phyloP scores from a whole-genome alignment of 30 jellyfish, hydroid and myxozoan species.

The Haliclystus octoradiatus region DNA sequence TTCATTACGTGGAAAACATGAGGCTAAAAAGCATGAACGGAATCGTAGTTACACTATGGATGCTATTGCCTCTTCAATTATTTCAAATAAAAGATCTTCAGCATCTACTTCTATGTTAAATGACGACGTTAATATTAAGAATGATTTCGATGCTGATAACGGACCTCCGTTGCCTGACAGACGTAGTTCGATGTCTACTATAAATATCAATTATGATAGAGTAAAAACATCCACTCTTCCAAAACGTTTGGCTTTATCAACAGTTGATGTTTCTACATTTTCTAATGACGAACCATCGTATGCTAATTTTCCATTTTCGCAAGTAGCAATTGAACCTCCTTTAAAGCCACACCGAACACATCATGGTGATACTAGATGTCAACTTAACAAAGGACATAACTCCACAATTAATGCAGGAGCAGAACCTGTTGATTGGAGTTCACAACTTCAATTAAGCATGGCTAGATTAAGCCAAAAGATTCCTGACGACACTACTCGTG shows the following conservation, averaged over 20 bases:
- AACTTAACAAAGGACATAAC: not conserved
- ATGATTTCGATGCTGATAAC: not conserved
- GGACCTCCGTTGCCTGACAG: no score
- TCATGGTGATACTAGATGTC: not conserved
- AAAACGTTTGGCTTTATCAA: not conserved
- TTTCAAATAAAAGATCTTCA: not conserved
- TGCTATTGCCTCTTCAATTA: not conserved
- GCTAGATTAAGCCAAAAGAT: not conserved
- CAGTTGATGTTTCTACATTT: not conserved
- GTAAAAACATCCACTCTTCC: not conserved
- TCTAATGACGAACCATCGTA: slow-evolving; percentile 32
- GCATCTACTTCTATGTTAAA: not conserved
- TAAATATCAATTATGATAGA: no score
- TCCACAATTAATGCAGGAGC: not conserved
- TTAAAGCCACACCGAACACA: slow-evolving; percentile 61
- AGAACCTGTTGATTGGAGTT: not conserved
- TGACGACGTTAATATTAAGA: not conserved
- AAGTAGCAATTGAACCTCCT: slow-evolving; percentile 30
- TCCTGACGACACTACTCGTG: not conserved
- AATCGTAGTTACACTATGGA: not conserved
- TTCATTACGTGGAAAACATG: not conserved
- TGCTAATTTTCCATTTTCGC: slow-evolving; percentile 66
- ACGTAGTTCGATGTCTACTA: not conserved
- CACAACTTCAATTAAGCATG: not conserved
- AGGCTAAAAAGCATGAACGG: not conserved